Base-by-base conservation (phyloP, 2,888 invertebrate species). In the Netelia inedita region DNA sequence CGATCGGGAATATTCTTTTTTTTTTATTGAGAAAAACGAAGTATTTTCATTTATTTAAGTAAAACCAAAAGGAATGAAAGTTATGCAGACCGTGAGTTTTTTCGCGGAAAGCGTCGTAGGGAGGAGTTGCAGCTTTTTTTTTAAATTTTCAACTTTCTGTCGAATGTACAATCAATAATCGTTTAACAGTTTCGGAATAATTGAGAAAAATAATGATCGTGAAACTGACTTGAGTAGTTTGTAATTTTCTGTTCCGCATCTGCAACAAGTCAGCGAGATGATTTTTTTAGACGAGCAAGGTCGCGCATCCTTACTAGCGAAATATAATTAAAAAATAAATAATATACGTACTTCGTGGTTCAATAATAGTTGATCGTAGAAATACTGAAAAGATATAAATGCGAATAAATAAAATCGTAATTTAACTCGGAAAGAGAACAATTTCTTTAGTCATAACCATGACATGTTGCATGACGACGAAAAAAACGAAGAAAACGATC, bases 401-500 rank as follows among this genome's bases (percentile, higher is more conserved):
- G 23, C 55, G 35, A 5, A 35, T 35, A 35, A 35, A 35, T 5
- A 35, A 35, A 35, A 35, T 35, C 8, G 35, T 35, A 35, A 35
- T 35, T 35, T 35, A 1, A 35, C 35, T 35, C 6, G 5, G 6
- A 6, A 6, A 35, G 35, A 61, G 11, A 35, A 55, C 59, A 23
- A n/a, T 23, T 71, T 68, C 85, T 91, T 87, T 35, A 35, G 92
- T 92, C 90, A 89, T 83, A 66, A 90, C 71, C 79, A 91, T 86
- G 3, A 92, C 79, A 76, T 91, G 90, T 2, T 85, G 79, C 2
- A 89, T 86, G 0, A 90, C 85, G 57, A 85, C 89, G 55, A 90
- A 84, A n/a, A 90, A 86, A 9, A 91, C 84, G 68, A 91, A 92
- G 46, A 88, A 19, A 73, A 91, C 91, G 14, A 91, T 88, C 87